These are phyloP conservation scores for Aptenodytes forsteri DNA, from an alignment of 2,113 vertebrate species.

Conservation along the genomic window DNA sequence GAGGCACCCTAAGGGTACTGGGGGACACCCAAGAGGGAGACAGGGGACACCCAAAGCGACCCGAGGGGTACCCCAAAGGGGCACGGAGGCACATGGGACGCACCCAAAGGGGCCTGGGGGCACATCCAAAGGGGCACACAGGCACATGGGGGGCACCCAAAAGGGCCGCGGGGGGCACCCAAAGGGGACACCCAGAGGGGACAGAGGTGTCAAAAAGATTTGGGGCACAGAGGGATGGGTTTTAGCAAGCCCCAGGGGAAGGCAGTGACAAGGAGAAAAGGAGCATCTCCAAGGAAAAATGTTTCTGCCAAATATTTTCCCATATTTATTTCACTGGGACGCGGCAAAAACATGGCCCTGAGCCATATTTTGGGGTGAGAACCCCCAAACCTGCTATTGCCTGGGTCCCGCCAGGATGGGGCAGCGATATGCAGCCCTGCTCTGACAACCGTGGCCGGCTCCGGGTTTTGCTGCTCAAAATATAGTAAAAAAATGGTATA, in stretches of 20 bases:
- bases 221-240: background rate
- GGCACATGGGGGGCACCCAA: background rate
- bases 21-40: background rate
- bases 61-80: too few species aligned
- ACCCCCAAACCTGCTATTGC: too few species aligned
- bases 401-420: too few species aligned
- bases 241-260: background rate
- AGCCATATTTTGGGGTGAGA: background rate
- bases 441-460: background rate
- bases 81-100: background rate
- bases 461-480: background rate
- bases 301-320: background rate
- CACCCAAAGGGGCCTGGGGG: background rate
- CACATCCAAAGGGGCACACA: background rate
- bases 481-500: background rate
- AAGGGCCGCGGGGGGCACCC: too few species aligned
- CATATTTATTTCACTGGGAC: background rate
- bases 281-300: too few species aligned
- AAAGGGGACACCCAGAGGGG: background rate
- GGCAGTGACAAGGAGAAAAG: background rate
- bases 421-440: background rate
- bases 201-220: too few species aligned
- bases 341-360: background rate
- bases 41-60: background rate
- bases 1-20: too few species aligned